Conservation (phyloP, 2,888 invertebrate genomes). For the Archaeoteleia sp. region DNA sequence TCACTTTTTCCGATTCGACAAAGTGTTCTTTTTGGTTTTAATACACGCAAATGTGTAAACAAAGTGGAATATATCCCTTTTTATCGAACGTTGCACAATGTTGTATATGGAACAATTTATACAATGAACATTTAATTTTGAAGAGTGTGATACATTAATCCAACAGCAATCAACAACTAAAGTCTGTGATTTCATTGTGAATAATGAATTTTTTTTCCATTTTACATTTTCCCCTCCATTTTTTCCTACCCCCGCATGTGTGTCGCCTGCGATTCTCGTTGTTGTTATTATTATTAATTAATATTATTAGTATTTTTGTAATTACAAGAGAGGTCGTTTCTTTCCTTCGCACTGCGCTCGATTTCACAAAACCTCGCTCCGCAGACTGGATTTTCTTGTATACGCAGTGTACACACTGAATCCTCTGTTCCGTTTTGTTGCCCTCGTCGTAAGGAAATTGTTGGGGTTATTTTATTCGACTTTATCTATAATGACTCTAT, state of each 20-base stretch:
- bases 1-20: too few species aligned
- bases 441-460: background rate
- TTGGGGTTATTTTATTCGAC: too few species aligned
- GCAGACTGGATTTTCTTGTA: slow-evolving; percentile 43
- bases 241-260: slow-evolving; percentile 17
- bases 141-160: too few species aligned
- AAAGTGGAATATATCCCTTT: too few species aligned
- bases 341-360: slow-evolving; percentile 45
- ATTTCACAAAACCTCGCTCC: slow-evolving; percentile 45
- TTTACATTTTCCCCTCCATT: slow-evolving; percentile 19
- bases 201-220: slow-evolving; percentile 10
- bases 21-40: too few species aligned
- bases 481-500: too few species aligned
- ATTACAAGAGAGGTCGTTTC: slow-evolving; percentile 36
- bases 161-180: too few species aligned
- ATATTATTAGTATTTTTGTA: slow-evolving; percentile 40
- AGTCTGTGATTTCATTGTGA: too few species aligned
- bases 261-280: slow-evolving; percentile 37
- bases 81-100: too few species aligned
- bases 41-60: too few species aligned
- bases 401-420: slow-evolving; percentile 19
- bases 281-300: slow-evolving; percentile 48
- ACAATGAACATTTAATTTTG: too few species aligned
- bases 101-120: too few species aligned
- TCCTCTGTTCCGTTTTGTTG: slow-evolving; percentile 20